Conservation (phyloP, 1,140 invertebrate species). For the Nephila pilipes region DNA sequence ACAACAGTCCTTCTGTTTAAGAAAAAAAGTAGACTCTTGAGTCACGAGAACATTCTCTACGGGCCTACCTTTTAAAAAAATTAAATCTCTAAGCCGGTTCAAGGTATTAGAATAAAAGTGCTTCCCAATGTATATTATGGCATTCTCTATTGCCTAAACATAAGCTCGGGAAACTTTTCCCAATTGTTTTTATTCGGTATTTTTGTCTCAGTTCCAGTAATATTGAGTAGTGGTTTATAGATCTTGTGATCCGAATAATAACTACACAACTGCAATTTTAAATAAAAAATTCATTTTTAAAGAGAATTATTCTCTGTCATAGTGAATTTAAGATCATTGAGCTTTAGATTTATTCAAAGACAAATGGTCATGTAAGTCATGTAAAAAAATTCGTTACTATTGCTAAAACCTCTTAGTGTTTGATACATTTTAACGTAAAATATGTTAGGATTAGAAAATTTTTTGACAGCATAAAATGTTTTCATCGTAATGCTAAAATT, state of each 20-base stretch:
- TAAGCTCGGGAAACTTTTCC: neutral
- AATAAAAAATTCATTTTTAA: slow-evolving; percentile 14
- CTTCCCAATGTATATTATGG: slow-evolving; percentile 67
- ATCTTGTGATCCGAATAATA: neutral
- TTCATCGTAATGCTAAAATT: neutral
- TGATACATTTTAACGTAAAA: slow-evolving; percentile 58
- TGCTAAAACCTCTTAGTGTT: slow-evolving; percentile 55
- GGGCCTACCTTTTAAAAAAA: slow-evolving; percentile 17
- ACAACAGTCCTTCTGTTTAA: slow-evolving; percentile 13
- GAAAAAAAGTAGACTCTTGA: neutral
- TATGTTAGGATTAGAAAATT: slow-evolving; percentile 55
- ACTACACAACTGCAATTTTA: slow-evolving; percentile 13
- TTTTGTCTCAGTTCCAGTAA: neutral
- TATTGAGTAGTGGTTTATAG: slow-evolving; percentile 2
- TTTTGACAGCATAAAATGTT: slow-evolving; percentile 39
- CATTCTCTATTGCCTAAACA: slow-evolving; percentile 56
- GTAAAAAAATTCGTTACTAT: slow-evolving; percentile 19
- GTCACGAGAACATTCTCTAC: neutral
- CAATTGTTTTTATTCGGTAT: neutral
- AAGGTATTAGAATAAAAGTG: slow-evolving; percentile 53
- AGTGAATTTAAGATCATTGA: slow-evolving; percentile 30
- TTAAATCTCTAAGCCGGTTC: neutral
- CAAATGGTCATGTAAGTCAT: neutral
- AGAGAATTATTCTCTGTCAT: neutral
- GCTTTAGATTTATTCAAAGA: slow-evolving; percentile 23